phyloP scores from a whole-genome alignment of 2,113 vertebrate species.

The Pelmatolapia mariae region DNA sequence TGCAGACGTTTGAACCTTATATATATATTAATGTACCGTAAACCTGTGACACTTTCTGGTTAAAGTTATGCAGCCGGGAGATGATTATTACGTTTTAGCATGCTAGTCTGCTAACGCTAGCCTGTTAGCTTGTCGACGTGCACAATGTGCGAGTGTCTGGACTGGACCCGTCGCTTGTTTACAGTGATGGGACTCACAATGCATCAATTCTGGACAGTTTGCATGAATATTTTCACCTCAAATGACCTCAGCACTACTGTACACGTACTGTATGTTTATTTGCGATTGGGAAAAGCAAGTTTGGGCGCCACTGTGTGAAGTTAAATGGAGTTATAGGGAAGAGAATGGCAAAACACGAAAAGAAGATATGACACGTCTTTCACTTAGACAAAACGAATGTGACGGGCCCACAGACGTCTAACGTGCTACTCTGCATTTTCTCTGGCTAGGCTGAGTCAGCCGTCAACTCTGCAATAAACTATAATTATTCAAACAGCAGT shows the following conservation, averaged over 20 bases:
- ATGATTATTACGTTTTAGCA: not conserved
- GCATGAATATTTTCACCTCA: not conserved
- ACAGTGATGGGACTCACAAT: not conserved
- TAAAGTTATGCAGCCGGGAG: not conserved
- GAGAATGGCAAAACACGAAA: not conserved
- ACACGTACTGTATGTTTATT: not conserved
- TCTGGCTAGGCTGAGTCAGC: not conserved
- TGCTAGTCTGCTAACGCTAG: constrained; percentile 12
- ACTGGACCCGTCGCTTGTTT: constrained; percentile 19
- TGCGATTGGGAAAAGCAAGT: not conserved
- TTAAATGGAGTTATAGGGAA: not conserved
- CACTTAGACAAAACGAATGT: not conserved
- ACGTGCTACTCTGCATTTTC: not conserved
- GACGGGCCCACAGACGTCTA: not conserved
- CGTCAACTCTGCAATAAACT: constrained; percentile 14
- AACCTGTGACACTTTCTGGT: not conserved
- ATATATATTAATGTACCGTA: rapidly evolving
- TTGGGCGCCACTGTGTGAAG: not conserved
- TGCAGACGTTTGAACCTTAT: rapidly evolving
- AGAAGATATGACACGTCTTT: not conserved
- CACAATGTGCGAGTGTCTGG: not conserved
- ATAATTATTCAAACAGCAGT: constrained; percentile 22
- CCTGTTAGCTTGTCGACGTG: constrained; percentile 30
- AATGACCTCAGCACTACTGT: rapidly evolving
- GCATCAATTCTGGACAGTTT: not conserved